Evolutionary conservation across 2,113 vertebrate genomes (phyloP), one percentile per base, ranked within the genome.

Genomic region (Psittacus erithacus): DNA sequence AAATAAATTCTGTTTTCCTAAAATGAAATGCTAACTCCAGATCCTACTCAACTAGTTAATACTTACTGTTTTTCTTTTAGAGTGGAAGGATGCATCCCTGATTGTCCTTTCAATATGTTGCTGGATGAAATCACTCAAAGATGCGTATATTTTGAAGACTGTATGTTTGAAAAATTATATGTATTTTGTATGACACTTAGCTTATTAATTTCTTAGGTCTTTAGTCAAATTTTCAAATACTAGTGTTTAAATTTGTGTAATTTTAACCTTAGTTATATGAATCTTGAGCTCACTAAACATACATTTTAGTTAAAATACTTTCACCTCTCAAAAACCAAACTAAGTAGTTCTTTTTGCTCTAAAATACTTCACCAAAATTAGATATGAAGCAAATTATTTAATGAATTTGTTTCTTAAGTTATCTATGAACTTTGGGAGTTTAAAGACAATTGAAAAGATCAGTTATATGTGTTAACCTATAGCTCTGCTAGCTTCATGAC

Each of bases 51-150:
- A 18, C 12, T 50, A 59, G 33, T 79, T 95, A 82, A 69, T 80
- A 44, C 7, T 78, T 43, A 79, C 25, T 86, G 22, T 86, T 95
- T 90, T 91, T 73, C 88, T 94, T 98, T 62, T 96, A 99, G 99
- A 97, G 98, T 99, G 84, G 99, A 99, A 97, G 99, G 99, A 92
- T 99, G 99, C 96, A 96, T 99, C 49, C 99, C 99, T 44, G 95
- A 95, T 17, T 99, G 99, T 82, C 98, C 98, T 33, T 43, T 92
- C 27, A 97, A 98, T 92, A 99, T 99, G 99, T 98, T 99, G 80
- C 96, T 99, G 97, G 99, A 99, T 96, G 99, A 99, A 97, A 96
- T 99, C 93, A 99, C 99, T 68, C 98, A 98, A 91, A 98, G 98
- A 96, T 99, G 99, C 73, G 99, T 99, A 75, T 98, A 98, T 90